phyloP scores from a whole-genome alignment of 2,113 vertebrate genomes.

The Anoplopoma fimbria region DNA sequence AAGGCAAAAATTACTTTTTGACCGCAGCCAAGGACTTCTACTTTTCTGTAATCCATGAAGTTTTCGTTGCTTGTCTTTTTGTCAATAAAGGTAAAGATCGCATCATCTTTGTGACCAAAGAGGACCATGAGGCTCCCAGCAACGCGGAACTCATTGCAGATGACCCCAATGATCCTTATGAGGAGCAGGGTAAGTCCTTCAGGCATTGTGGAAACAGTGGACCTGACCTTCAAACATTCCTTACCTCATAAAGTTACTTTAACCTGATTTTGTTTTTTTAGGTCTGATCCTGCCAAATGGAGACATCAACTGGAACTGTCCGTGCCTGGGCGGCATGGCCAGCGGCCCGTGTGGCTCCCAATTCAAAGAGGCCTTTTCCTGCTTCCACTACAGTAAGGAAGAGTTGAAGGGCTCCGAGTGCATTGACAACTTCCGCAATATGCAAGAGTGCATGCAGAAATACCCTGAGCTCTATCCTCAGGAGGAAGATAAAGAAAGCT shows the following conservation, averaged over 20 bases:
- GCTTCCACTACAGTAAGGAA: constrained; percentile 96
- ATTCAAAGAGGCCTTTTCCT: constrained; percentile 98
- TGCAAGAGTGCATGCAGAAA: constrained; percentile 98
- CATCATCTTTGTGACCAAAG: constrained; percentile 86
- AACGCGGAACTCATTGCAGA: constrained; percentile 95
- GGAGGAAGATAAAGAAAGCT: constrained; percentile 88
- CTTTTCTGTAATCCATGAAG: not conserved
- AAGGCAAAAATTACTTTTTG: too few species aligned
- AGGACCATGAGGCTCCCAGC: constrained; percentile 95
- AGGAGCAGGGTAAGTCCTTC: constrained; percentile 87
- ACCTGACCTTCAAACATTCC: not conserved
- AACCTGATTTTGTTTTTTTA: constrained; percentile 50
- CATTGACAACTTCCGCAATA: constrained; percentile 92
- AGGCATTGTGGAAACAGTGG: not conserved
- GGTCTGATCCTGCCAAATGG: constrained; percentile 95
- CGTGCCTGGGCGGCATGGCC: constrained; percentile 96
- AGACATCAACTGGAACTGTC: constrained; percentile 99
- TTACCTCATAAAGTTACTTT: not conserved
- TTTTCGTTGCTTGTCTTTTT: constrained; percentile 2
- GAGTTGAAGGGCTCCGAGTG: constrained; percentile 97
- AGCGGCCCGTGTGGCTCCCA: constrained; percentile 96
- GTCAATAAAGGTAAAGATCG: constrained; percentile 82
- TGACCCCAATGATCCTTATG: constrained; percentile 95
- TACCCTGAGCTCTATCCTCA: constrained; percentile 97
- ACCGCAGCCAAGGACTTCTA: too few species aligned